These are phyloP conservation scores for Heliornis fulica DNA, from an alignment of 2,113 vertebrate genomes.

Conservation along the genomic window DNA sequence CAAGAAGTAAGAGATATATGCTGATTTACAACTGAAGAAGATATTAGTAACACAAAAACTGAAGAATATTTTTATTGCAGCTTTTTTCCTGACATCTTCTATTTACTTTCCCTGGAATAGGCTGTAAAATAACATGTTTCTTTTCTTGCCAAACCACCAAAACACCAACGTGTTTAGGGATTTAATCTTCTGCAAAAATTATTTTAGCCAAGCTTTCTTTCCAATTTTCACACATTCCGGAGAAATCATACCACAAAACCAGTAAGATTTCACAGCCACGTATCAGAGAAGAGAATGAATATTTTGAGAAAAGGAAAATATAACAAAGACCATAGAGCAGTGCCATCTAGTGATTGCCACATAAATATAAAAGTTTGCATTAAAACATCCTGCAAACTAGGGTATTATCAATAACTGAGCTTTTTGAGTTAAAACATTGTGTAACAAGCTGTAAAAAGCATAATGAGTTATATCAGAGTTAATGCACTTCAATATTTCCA, in stretches of 20 bases:
- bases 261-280: not conserved
- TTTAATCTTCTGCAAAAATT: not conserved
- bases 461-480: not conserved
- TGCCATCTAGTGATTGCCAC: constrained; percentile 53
- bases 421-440: not conserved
- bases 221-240: not conserved
- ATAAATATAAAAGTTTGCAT: not conserved
- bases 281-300: not conserved
- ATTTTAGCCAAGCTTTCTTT: not conserved
- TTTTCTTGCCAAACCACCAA: not conserved
- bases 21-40: not conserved
- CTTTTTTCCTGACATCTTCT: not conserved
- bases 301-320: not conserved
- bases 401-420: not conserved
- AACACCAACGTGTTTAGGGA: not conserved
- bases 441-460: not conserved
- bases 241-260: not conserved
- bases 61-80: not conserved
- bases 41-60: not conserved
- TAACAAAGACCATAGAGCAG: constrained; percentile 26
- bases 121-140: not conserved
- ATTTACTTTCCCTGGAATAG: not conserved
- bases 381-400: not conserved
- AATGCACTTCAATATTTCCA: not conserved
- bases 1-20: not conserved